These are phyloP conservation scores for Drosophila robusta DNA, from an alignment of 2,888 invertebrate genomes.

Conservation along the genomic window DNA sequence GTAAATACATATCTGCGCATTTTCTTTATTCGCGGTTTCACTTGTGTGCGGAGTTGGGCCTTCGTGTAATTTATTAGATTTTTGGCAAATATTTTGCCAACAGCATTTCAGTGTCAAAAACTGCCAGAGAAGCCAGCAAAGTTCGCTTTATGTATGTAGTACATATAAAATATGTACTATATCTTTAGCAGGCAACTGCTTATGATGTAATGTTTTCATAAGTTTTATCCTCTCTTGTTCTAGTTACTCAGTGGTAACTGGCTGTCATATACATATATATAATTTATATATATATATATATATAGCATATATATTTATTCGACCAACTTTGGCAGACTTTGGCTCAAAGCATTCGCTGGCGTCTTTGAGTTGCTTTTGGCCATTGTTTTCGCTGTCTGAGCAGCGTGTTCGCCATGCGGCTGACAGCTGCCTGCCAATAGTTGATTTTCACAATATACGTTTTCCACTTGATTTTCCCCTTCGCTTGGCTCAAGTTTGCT, in stretches of 20 bases:
- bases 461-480: slow-evolving; percentile 73
- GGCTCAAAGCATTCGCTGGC: slow-evolving; percentile 43
- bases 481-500: slow-evolving; percentile 49
- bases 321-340: slow-evolving; percentile 48
- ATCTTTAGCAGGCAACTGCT: slow-evolving; percentile 42
- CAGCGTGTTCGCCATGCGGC: slow-evolving; percentile 60
- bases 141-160: slow-evolving; percentile 5
- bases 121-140: slow-evolving; percentile 40
- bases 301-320: slow-evolving; percentile 24
- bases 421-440: slow-evolving; percentile 81
- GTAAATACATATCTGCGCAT: slow-evolving; percentile 3
- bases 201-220: slow-evolving; percentile 79
- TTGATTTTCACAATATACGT: slow-evolving; percentile 77
- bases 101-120: slow-evolving; percentile 65
- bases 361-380: slow-evolving; percentile 38
- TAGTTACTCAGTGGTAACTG: slow-evolving; percentile 13
- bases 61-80: slow-evolving; percentile 71
- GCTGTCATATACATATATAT: not conserved
- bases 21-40: not conserved
- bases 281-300: slow-evolving; percentile 3
- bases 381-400: slow-evolving; percentile 73
- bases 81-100: slow-evolving; percentile 70
- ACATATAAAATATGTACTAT: not conserved
- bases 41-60: slow-evolving; percentile 12
- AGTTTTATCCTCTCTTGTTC: slow-evolving; percentile 26